phyloP scores from a whole-genome alignment of 2,113 vertebrate species.

The Eurypyga helias region DNA sequence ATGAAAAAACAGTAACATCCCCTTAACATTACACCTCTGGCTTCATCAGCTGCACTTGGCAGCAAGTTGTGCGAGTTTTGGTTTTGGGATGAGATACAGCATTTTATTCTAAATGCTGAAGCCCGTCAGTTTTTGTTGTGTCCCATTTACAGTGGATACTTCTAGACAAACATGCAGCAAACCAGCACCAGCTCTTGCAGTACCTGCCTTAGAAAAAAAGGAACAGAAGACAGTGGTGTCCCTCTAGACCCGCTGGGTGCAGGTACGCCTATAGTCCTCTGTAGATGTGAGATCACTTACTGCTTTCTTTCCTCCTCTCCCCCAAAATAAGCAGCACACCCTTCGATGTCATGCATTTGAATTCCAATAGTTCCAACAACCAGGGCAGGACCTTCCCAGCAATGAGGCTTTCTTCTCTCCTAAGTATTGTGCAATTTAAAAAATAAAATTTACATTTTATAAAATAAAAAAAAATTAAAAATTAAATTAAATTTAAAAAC shows the following conservation, averaged over 20 bases:
- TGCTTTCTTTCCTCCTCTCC: not conserved
- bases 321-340: not conserved
- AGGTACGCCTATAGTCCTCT: not conserved
- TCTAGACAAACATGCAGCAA: not conserved
- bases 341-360: accelerated
- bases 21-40: not conserved
- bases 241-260: not conserved
- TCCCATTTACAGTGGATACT: not conserved
- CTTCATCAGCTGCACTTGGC: not conserved
- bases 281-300: accelerated
- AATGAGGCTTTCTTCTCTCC: accelerated
- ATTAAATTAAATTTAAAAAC: not conserved
- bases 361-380: not conserved
- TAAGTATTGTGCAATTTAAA: not conserved
- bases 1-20: not conserved
- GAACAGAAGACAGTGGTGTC: not conserved
- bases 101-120: not conserved
- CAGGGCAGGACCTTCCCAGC: not conserved
- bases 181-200: not conserved
- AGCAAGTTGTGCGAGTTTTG: not conserved
- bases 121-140: not conserved
- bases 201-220: not conserved
- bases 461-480: not conserved
- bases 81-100: not conserved
- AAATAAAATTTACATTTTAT: not conserved